Base-by-base conservation (phyloP, 2,113 vertebrate species). In the Diadophis punctatus region DNA sequence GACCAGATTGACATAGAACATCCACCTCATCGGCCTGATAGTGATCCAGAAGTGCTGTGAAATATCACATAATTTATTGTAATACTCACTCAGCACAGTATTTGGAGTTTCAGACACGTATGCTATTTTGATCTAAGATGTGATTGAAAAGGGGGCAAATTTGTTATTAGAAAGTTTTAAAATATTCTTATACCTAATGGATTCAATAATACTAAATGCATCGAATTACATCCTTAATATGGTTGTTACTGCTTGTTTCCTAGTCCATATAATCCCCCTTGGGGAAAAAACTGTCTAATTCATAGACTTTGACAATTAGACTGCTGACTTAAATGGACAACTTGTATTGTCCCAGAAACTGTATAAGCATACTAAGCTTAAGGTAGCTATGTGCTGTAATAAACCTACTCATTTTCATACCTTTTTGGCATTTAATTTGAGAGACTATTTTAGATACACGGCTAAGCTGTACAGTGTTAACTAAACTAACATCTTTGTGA, bases 101-200 rank as follows among this genome's bases (percentile, higher is more conserved):
- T 86, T 96, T 96, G 56, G 91, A 93, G 92, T 95, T 94, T 60
- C 96, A 96, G 96, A 97, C 96, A 94, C 94, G 89, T 95, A 96
- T 96, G 97, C 97, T 97, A 95, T 96, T 43, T 93, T 95, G 96
- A 91, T 95, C 94, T 95, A 95, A 95, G 93, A 96, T 95, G 23
- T 96, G 92, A 20, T 96, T 84, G 3, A 25, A 12, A n/a, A 96
- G 95, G 94, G 94, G 95, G 93, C 89, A 20, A 4, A 91, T 94
- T 95, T 95, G 90, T n/a, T 39, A 92, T 92, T 58, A 22, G 1
- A 46, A 91, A 95, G 93, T 93, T 93, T 94, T 94, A 95, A 80
- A 80, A 80, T 80, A 80, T 43, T 20, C 74, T 43, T 22, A 80
- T 43, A 43, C 20, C 34, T 80, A 80, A 80, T 80, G 74, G 34